Base-by-base conservation (phyloP, 2,888 invertebrate species). In the Drosophila putrida region DNA sequence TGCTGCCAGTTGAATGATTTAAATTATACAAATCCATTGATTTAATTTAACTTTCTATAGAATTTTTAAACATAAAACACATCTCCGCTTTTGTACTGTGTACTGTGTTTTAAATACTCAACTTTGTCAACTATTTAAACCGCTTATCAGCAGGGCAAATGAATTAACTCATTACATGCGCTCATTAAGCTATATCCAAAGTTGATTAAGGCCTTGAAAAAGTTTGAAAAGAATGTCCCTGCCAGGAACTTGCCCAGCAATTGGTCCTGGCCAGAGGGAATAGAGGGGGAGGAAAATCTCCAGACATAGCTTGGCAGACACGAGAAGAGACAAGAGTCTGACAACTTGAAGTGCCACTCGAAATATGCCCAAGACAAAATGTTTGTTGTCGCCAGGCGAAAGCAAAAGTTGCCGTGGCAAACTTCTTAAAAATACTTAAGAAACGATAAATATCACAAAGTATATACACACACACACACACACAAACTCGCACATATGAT, bases 361-460 rank as follows among this genome's bases (percentile, higher is more conserved):
- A 77, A 71, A 77, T 75, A 60, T 77, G 87, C 72, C 71, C 69
- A 75, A 71, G 67, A 82, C 81, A 86, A 82, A 82, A 80, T 70
- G 70, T 66, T 72, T 85, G 73, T 72, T 68, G 67, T 71, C 62
- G 63, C 54, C 47, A 54, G 53, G 58, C 47, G 61, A 58, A 64
- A 70, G 83, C 57, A 71, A 82, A 84, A 84, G 85, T 78, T 87
- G 76, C 74, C 71, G 69, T 71, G 76, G 80, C 70, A 77, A 73
- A 84, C 85, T 84, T 83, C 85, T 85, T 82, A 77, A 88, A 85
- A 85, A 85, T 85, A 88, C 88, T 85, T 85, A 88, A 82, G 88
- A 75, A 82, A 74, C 85, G 88, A 85, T 85, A 85, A 85, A 85
- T 85, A 85, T 85, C 71, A 60, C 71, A 80, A 80, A 69, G 76